Evolutionary conservation across 2,113 vertebrate species (phyloP), one percentile per base, ranked within the genome.

Genomic region (Oreocharis arfaki): DNA sequence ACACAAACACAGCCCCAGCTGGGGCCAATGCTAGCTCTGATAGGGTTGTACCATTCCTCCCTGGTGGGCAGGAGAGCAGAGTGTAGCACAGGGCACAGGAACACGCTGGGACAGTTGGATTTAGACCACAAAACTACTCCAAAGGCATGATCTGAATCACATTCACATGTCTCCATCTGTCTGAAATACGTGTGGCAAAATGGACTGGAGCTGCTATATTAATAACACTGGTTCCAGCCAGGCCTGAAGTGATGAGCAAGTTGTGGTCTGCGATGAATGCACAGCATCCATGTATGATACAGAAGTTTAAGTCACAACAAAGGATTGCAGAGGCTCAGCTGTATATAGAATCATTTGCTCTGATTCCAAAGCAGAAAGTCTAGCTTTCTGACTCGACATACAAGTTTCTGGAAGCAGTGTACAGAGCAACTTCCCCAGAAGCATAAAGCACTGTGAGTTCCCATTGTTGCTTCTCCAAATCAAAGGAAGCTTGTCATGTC

Each of bases 11-110:
- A 77, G 79, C 49, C 63, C 63, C 70, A 73, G 65, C 61, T 73
- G 49, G 32, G 33, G 47, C 33, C 1, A 1, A 2, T 87, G 56
- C 33, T 3, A 4, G 19, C 70, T 71, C 65, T 10, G 0, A 20
- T 7, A 26, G 49, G 26, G 35, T 61, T 47, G 55, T 35, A 87
- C 37, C 6, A 0, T 39, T 84, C 42, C 53, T 82, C 44, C 37
- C 30, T 17, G 8, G 32, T 7, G 26, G 19, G 52, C 30, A 49
- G 67, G 71, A 79, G 37, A 85, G 42, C 50, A 76, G 49, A 41
- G 6, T 0, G 0, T 16, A 75, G 53, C 60, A 84, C 33, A 82
- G 16, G 19, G 17, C 77, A 55, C 4, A 44, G 41, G 27, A 95
- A 85, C 33, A 56, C 0, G 0, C 33, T 16, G n/a, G 49, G 39